Evolutionary conservation across 2,113 vertebrate species (phyloP).

Genomic region (Pomatostomus ruficeps): DNA sequence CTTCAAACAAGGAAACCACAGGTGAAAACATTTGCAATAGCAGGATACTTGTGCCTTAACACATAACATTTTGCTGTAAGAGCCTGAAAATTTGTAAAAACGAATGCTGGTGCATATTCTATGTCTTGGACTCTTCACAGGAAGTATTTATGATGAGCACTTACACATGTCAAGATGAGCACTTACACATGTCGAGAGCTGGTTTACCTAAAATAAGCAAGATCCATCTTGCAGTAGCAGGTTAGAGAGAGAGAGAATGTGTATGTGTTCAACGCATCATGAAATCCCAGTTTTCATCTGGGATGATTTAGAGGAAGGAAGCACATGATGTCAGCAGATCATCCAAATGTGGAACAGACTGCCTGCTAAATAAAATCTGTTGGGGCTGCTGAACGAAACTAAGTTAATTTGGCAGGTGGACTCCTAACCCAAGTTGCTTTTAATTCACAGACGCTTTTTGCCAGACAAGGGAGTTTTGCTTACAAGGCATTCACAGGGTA

Average conservation of each 20-base stretch:
- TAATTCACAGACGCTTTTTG: not conserved
- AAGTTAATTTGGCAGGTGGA: constrained; percentile 41
- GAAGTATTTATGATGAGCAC: not conserved
- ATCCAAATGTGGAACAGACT: constrained; percentile 4
- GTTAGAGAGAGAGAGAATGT: not conserved
- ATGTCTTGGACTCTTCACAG: not conserved
- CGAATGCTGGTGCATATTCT: not conserved
- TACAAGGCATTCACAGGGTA: not conserved
- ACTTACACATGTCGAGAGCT: not conserved
- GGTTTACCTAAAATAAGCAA: not conserved
- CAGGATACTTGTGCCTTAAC: not conserved
- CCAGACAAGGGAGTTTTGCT: constrained; percentile 14
- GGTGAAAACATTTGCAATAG: not conserved
- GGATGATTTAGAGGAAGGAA: not conserved
- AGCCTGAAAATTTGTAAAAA: not conserved
- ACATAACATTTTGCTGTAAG: not conserved
- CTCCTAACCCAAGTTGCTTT: constrained; percentile 22
- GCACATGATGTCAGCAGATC: not conserved
- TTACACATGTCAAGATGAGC: not conserved
- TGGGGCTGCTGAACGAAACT: not conserved
- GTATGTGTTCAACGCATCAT: not conserved
- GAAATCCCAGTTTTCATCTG: not conserved
- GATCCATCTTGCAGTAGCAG: not conserved
- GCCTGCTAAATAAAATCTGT: constrained; percentile 34
- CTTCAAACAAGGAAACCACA: not conserved